phyloP scores from a whole-genome alignment of 1,140 invertebrate genomes.

The Drosophila paulistorum region DNA sequence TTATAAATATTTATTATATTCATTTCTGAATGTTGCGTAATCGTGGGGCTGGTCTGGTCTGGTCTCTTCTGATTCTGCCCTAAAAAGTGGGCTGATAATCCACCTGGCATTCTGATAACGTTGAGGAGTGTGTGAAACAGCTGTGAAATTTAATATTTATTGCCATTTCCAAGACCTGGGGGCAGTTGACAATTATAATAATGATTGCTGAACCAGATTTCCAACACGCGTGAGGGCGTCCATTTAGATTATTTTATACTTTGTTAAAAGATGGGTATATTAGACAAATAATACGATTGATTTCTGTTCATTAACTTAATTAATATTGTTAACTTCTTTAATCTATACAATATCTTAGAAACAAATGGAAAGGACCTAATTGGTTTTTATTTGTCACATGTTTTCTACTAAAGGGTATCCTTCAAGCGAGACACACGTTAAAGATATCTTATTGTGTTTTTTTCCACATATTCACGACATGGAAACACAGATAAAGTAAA shows the following conservation, averaged over 20 bases:
- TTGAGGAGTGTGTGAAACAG: conserved; percentile 11
- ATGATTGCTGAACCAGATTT: conserved; percentile 31
- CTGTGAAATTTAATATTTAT: conserved; percentile 38
- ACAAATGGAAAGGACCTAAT: neutral
- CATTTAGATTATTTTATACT: conserved; percentile 1
- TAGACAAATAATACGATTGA: neutral
- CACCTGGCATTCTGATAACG: neutral
- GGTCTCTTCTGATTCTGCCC: conserved; percentile 5
- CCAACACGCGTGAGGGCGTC: conserved; percentile 40
- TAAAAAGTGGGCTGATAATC: conserved; percentile 31
- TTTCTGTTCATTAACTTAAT: too few species aligned
- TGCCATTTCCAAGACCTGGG: conserved; percentile 23
- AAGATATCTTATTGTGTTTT: neutral
- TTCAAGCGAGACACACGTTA: neutral
- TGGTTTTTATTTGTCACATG: neutral
- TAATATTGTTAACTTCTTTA: too few species aligned
- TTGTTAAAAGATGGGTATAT: neutral
- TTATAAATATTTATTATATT: conserved; percentile 31
- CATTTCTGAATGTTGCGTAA: conserved; percentile 49
- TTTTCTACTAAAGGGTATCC: neutral
- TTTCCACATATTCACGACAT: neutral
- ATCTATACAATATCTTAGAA: too few species aligned
- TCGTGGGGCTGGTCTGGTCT: conserved; percentile 20
- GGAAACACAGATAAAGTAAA: conserved; percentile 10
- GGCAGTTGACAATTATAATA: conserved; percentile 33